A percentile compares a stretch with the other conserved stretches of the same genome.
These are phyloP conservation scores for Sinella curviseta DNA, from an alignment of 1,140 invertebrate genomes.

Conservation along the genomic window DNA sequence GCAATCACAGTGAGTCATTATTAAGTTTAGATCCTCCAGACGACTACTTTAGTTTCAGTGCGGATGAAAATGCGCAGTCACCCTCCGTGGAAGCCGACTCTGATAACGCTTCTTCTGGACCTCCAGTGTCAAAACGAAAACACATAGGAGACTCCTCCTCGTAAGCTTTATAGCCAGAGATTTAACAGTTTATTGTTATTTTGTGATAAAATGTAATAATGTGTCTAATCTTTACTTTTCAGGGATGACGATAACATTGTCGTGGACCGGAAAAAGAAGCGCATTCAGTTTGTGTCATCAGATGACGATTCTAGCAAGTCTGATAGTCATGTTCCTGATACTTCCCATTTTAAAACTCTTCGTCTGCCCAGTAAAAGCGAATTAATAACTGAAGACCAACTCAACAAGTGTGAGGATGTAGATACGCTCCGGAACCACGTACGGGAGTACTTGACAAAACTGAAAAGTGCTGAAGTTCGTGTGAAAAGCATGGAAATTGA, in stretches of 20 bases:
- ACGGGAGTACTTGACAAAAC: not conserved
- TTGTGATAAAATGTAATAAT: too few species aligned
- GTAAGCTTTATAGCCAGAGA: too few species aligned
- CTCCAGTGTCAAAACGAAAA: not conserved
- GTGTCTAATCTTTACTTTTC: not conserved
- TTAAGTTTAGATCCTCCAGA: not conserved
- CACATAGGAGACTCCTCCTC: not conserved
- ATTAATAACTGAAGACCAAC: not conserved
- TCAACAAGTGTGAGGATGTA: not conserved
- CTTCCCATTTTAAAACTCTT: not conserved
- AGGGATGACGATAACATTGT: not conserved
- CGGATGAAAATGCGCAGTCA: not conserved
- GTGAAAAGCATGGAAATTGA: not conserved
- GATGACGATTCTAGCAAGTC: not conserved
- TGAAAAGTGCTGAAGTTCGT: not conserved
- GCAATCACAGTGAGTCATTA: conserved; percentile 17
- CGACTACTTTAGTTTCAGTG: conserved; percentile 4
- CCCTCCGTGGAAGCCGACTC: not conserved
- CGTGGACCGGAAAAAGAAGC: not conserved
- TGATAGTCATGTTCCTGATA: not conserved
- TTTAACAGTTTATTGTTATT: not conserved
- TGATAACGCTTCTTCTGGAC: not conserved
- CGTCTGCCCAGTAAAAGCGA: too few species aligned
- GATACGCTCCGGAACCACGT: not conserved
- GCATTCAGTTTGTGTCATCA: not conserved